Evolutionary conservation across 2,888 invertebrate species (phyloP).

Genomic region (Tenthredo scrophulariae): DNA sequence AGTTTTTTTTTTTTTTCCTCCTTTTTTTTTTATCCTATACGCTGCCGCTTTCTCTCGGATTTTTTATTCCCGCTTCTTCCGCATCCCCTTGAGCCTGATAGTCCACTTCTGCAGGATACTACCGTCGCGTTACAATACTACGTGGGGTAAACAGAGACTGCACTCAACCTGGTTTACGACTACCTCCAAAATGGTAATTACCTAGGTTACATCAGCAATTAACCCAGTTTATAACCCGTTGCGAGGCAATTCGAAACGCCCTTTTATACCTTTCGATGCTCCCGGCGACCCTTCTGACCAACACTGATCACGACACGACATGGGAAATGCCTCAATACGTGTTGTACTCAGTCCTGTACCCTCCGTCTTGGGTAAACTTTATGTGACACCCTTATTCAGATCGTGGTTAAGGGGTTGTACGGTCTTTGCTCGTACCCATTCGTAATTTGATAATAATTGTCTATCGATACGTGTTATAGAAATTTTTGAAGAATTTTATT

Average conservation of each 20-base stretch:
- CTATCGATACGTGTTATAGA: neutral
- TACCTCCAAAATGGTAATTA: slow-evolving; percentile 49
- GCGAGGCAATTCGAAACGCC: neutral
- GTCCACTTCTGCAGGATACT: too few species aligned
- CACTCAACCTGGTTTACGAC: slow-evolving; percentile 47
- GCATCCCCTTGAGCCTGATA: too few species aligned
- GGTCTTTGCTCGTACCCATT: neutral
- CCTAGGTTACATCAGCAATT: slow-evolving; percentile 49
- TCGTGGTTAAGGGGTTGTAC: neutral
- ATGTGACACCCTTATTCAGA: slow-evolving; percentile 43
- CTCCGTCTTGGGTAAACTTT: slow-evolving; percentile 38
- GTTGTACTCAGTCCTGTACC: neutral
- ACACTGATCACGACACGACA: slow-evolving; percentile 33
- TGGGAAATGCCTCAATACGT: slow-evolving; percentile 48
- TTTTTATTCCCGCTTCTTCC: too few species aligned
- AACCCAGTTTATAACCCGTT: slow-evolving; percentile 55
- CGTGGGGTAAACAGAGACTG: neutral
- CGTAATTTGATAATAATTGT: neutral
- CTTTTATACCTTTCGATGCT: slow-evolving; percentile 11
- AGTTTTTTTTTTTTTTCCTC: too few species aligned
- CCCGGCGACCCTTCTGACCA: neutral
- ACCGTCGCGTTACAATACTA: too few species aligned
- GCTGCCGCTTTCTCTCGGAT: too few species aligned
- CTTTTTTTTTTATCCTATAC: too few species aligned
- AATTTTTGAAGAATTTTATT: neutral